Percentiles rank a stretch among this genome's conserved stretches.
These are phyloP conservation scores for Zelleria hepariella DNA, from an alignment of 2,888 invertebrate species.

Conservation along the genomic window DNA sequence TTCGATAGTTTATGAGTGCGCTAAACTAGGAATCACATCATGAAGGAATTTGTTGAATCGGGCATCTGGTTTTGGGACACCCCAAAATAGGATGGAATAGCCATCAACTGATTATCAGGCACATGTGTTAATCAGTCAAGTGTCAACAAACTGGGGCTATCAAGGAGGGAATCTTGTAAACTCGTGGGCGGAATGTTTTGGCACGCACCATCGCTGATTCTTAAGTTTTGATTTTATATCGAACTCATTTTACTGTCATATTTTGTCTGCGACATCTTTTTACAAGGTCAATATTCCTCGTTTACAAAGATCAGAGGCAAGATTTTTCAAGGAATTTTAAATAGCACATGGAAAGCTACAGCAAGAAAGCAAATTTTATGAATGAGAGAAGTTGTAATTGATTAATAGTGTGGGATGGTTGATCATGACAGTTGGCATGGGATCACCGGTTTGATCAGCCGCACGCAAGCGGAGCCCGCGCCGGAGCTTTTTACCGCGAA, in stretches of 20 bases:
- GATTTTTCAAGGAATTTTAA: background rate
- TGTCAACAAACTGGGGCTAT: background rate
- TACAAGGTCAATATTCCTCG: background rate
- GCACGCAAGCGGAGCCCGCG: slow-evolving; percentile 21
- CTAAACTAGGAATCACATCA: background rate
- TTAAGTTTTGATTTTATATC: background rate
- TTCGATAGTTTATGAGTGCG: background rate
- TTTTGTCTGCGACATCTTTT: background rate
- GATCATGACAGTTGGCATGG: background rate
- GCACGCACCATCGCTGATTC: background rate
- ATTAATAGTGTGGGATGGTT: background rate
- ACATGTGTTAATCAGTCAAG: background rate
- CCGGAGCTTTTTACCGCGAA: background rate
- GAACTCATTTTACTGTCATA: background rate
- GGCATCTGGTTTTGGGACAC: background rate
- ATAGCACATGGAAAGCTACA: background rate
- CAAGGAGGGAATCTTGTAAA: background rate
- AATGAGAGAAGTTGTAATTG: background rate
- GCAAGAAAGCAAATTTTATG: background rate
- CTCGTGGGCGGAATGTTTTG: background rate
- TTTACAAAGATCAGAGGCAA: background rate
- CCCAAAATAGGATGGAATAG: background rate
- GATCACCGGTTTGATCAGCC: slow-evolving; percentile 7
- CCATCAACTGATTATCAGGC: background rate
- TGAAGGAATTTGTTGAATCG: background rate